phyloP scores from a whole-genome alignment of 2,113 vertebrate genomes.

The Oxygymnocypris stewartii region DNA sequence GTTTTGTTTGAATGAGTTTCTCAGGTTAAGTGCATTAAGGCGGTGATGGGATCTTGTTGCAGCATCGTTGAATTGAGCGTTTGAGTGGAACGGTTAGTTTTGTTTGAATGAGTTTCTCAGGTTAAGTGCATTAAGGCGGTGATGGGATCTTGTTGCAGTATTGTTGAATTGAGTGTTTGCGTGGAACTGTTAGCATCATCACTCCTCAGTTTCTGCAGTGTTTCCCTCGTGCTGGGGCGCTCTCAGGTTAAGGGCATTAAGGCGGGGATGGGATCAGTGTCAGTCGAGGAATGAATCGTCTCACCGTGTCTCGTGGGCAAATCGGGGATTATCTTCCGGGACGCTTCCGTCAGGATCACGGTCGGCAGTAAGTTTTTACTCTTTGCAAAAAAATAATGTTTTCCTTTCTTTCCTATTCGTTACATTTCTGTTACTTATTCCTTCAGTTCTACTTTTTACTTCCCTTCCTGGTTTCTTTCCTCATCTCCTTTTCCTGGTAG shows the following conservation, averaged over 20 bases:
- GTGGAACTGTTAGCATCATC: no score
- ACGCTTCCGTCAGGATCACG: conserved; percentile 72
- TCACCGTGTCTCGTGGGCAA: conserved; percentile 75
- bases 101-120: no score
- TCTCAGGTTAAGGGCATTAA: conserved; percentile 6
- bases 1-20: no score
- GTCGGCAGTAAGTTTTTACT: neutral
- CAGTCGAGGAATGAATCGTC: conserved; percentile 73
- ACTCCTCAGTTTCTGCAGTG: neutral
- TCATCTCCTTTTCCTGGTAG: neutral
- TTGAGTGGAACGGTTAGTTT: no score
- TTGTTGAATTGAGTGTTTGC: no score
- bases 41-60: no score
- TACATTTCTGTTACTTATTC: neutral
- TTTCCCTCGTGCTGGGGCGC: neutral
- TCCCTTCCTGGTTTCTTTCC: neutral
- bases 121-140: no score
- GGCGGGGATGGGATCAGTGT: conserved; percentile 71
- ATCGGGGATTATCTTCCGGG: conserved; percentile 71
- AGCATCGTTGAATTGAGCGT: no score
- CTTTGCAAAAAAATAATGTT: neutral
- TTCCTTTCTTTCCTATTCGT: neutral
- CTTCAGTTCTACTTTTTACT: neutral
- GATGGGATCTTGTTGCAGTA: no score
- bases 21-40: no score